Evolutionary conservation across 2,797 vertebrate genomes (phyloP).

Genomic region (Thripadectes ignobilis): DNA sequence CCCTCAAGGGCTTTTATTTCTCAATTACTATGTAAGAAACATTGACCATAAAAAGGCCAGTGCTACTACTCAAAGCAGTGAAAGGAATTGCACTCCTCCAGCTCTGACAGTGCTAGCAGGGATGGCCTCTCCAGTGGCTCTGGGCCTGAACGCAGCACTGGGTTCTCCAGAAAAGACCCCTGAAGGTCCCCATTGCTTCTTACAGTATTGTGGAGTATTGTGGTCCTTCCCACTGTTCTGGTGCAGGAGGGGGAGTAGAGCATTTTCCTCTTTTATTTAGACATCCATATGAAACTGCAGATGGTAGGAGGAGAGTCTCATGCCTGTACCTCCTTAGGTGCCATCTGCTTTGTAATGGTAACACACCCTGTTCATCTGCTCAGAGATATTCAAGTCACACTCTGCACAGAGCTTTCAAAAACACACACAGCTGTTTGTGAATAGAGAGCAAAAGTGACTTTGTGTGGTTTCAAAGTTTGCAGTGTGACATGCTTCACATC

Average conservation of each 20-base stretch:
- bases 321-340: neutral
- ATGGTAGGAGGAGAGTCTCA: neutral
- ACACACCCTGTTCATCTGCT: neutral
- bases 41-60: neutral
- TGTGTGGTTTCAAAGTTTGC: neutral
- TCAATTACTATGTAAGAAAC: neutral
- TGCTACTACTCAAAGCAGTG: neutral
- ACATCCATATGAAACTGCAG: neutral
- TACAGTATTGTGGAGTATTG: too few relatives aligned
- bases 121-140: neutral
- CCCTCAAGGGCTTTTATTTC: neutral
- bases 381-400: neutral
- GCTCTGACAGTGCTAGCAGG: neutral
- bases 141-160: neutral
- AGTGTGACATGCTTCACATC: neutral
- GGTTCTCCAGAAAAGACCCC: neutral
- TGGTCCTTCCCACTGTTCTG: neutral
- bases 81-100: neutral
- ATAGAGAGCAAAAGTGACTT: neutral
- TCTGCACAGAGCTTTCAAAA: neutral
- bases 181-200: neutral
- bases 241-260: neutral
- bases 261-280: neutral
- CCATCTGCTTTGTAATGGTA: neutral
- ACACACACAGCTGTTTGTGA: neutral